Evolutionary conservation across 2,888 invertebrate genomes (phyloP), one percentile per base, ranked within the genome.

Genomic region (Corythucha ciliata): DNA sequence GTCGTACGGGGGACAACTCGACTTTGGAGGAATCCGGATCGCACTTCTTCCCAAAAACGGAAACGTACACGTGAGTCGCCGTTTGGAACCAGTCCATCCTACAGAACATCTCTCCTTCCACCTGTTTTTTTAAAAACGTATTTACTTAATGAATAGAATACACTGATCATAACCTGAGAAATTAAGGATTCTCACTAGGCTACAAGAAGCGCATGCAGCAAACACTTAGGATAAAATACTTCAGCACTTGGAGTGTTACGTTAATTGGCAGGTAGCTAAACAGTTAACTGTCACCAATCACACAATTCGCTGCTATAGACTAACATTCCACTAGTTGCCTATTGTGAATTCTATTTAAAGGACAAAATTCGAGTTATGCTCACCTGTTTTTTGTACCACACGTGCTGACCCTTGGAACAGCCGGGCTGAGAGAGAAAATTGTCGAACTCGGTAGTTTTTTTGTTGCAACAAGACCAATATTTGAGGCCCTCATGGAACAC

Each of bases 11-110:
- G 70, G 90, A 96, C 20, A 89, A 70, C 70, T 86, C 81, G 2
- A 98, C 74, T 48, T 66, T 70, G 55, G 89, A 88, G 52, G 75
- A 67, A 16, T 75, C 74, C 8, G 92, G 90, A 60, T 88, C 79
- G 65, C 91, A 87, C 61, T 86, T 80, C 72, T 96, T 96, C 1
- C 89, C 87, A 70, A 89, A 97, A 37, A 96, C 77, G 29, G 92
- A 83, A 42, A 96, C 78, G 54, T 86, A 83, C 0, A 96, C 85
- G 66, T 78, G 76, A 1, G 80, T 75, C 0, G 80, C 81, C 1
- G 94, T 96, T 72, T 97, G 96, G 70, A 94, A 91, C 87, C 92
- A 93, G 67, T 97, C 96, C 75, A 86, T 81, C 21, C 93, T 78
- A 65, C 94, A 94, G 52, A 79, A 73, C 1, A 78, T 72, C 40